Evolutionary conservation across 2,888 invertebrate species (phyloP), one percentile per base, ranked within the genome.

Genomic region (Lydus trimaculatus): DNA sequence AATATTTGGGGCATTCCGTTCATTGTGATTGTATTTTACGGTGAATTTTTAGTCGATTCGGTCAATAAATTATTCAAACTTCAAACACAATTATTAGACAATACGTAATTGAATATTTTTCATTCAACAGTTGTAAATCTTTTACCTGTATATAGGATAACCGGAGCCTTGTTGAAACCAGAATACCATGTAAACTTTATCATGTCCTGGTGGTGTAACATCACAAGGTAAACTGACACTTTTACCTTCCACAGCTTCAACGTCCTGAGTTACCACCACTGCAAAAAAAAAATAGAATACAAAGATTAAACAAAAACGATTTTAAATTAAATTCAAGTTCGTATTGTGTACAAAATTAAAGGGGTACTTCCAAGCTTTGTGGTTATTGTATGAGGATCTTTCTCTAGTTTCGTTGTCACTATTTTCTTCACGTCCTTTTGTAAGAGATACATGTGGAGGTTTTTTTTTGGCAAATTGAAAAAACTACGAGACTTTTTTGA

Each of bases 81-180:
- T 0, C n/a, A 7, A 17, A 43, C 4, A 17, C n/a, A n/a, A n/a
- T n/a, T 43, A n/a, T 43, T 17, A 5, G 11, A 6, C 4, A 13
- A 17, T n/a, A 2, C 43, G 36, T 36, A 13, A 5, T 15, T 2
- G 13, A 11, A 11, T 13, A 36, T 15, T 36, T 36, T n/a, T 15
- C 1, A 13, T 6, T 36, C 1, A 17, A 11, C 5, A 43, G 7
- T 17, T 6, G n/a, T 17, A 3, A 2, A 7, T 43, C 11, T 5
- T 17, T 86, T 82, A 95, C 95, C 95, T 95, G 89, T 95, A 96
- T 64, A 96, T 88, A 20, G 96, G 95, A 80, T 93, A 93, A 63
- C 94, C 95, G 64, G 93, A 93, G 79, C 94, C 94, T 81, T 95
- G 93, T 79, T 92, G 90, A 87, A 95, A 96, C 95, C 95, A 96